phyloP scores from a whole-genome alignment of 2,888 invertebrate genomes.

The Standfussiana lucernea region DNA sequence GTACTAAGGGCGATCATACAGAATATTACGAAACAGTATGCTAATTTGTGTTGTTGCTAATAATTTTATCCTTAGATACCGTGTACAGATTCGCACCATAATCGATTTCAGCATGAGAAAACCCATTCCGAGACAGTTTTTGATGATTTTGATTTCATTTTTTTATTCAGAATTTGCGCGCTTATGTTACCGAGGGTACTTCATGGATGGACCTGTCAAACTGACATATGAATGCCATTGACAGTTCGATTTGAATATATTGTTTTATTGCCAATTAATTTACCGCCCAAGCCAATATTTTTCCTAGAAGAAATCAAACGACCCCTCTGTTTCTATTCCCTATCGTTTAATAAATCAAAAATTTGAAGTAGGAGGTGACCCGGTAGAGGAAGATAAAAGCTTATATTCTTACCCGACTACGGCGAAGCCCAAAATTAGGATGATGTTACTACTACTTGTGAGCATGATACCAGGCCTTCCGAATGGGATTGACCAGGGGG shows the following conservation, averaged over 20 bases:
- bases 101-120: background rate
- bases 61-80: background rate
- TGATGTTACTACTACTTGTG: background rate
- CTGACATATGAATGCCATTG: background rate
- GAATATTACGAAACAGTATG: background rate
- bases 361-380: background rate
- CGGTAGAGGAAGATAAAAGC: too few relatives aligned
- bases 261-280: background rate
- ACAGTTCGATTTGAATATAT: background rate
- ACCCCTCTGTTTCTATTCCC: background rate
- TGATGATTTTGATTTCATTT: too few relatives aligned
- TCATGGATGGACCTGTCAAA: too few relatives aligned
- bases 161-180: background rate
- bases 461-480: background rate
- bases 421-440: background rate
- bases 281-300: background rate
- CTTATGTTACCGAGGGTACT: background rate
- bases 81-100: background rate
- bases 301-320: background rate
- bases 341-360: background rate
- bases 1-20: slow-evolving; percentile 45
- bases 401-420: background rate
- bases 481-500: background rate
- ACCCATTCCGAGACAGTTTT: background rate
- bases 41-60: background rate